Conservation (phyloP, 2,888 invertebrate species). For the Cryptophagus acutangulus region DNA sequence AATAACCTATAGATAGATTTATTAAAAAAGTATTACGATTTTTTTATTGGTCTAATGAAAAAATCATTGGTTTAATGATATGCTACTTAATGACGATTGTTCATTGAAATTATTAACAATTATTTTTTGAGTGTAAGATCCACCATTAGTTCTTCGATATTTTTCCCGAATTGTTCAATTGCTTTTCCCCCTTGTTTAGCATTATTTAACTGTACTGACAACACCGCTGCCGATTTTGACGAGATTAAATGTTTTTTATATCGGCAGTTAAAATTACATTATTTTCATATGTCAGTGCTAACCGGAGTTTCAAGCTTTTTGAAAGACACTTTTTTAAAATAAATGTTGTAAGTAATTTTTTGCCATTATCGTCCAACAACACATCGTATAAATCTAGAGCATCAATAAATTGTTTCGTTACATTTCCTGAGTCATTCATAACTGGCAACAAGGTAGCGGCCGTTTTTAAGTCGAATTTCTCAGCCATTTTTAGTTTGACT, state of each 20-base stretch:
- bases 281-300: slow-evolving; percentile 3
- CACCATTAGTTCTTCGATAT: slow-evolving; percentile 6
- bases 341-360: slow-evolving; percentile 21
- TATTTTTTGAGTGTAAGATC: too few relatives aligned
- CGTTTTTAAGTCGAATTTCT: slow-evolving; percentile 25
- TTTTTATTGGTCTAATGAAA: too few relatives aligned
- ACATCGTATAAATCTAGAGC: slow-evolving; percentile 22
- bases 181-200: slow-evolving; percentile 5
- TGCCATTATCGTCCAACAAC: slow-evolving; percentile 20
- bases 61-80: too few relatives aligned
- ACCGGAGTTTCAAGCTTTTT: slow-evolving; percentile 7
- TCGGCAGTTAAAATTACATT: slow-evolving; percentile 7
- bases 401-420: slow-evolving; percentile 26
- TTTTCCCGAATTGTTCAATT: slow-evolving; percentile 4
- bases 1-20: too few relatives aligned
- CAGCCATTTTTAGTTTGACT: too few relatives aligned
- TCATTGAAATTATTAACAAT: too few relatives aligned
- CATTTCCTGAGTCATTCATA: slow-evolving; percentile 20
- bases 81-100: too few relatives aligned
- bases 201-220: slow-evolving; percentile 9
- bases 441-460: slow-evolving; percentile 20
- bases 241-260: too few relatives aligned
- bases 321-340: slow-evolving; percentile 18
- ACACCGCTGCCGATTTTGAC: too few relatives aligned
- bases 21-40: too few relatives aligned